These are phyloP conservation scores for Phalera bucephala DNA, from an alignment of 2,888 invertebrate species.

Conservation along the genomic window DNA sequence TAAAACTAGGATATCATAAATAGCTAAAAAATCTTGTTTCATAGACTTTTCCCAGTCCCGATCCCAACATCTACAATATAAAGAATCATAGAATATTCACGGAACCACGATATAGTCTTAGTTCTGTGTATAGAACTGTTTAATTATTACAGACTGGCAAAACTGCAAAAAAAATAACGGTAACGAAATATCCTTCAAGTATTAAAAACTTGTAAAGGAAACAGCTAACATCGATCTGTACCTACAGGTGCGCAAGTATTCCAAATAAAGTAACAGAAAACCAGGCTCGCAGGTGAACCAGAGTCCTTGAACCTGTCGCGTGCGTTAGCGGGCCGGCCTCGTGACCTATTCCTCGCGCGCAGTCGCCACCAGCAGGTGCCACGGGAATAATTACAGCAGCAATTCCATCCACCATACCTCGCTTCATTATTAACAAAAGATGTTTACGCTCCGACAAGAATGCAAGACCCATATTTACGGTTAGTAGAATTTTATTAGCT, in stretches of 20 bases:
- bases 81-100: too few species aligned
- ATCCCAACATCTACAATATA: too few species aligned
- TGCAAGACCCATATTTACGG: neutral
- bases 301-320: slow-evolving; percentile 57
- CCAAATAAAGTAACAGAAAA: slow-evolving; percentile 25
- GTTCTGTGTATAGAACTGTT: too few species aligned
- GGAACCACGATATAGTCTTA: too few species aligned
- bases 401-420: slow-evolving; percentile 16
- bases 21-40: too few species aligned
- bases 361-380: slow-evolving; percentile 38
- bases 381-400: slow-evolving; percentile 26
- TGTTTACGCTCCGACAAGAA: slow-evolving; percentile 1
- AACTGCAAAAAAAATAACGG: too few species aligned
- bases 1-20: too few species aligned
- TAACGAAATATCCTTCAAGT: too few species aligned
- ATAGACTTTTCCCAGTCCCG: too few species aligned
- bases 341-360: slow-evolving; percentile 70
- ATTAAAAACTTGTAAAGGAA: neutral
- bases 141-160: too few species aligned
- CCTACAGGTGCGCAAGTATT: slow-evolving; percentile 4
- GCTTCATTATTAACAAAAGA: slow-evolving; percentile 3
- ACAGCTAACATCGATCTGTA: neutral
- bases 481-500: too few species aligned
- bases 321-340: slow-evolving; percentile 66
- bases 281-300: slow-evolving; percentile 50